Evolutionary conservation across 2,888 invertebrate genomes (phyloP).

Genomic region (Diadegma fenestrale): DNA sequence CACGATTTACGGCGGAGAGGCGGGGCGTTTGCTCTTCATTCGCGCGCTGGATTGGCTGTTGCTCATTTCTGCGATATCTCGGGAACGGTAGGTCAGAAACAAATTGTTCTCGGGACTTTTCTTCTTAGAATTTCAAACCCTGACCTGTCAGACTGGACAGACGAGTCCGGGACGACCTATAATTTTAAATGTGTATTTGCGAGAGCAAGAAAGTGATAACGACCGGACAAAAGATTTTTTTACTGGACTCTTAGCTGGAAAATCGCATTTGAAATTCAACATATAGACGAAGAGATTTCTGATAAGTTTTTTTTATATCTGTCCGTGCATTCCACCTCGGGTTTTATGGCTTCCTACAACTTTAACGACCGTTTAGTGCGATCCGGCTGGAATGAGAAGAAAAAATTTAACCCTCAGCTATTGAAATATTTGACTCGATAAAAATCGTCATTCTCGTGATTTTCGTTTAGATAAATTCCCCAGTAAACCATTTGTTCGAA

Average conservation of each 20-base stretch:
- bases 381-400: conserved; percentile 36
- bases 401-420: background rate
- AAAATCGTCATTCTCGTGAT: conserved; percentile 19
- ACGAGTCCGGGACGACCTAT: background rate
- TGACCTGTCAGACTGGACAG: background rate
- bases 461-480: conserved; percentile 1
- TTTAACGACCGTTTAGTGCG: conserved; percentile 50
- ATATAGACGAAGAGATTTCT: conserved; percentile 44
- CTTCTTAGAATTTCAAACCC: background rate
- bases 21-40: background rate
- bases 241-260: conserved; percentile 18
- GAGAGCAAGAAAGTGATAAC: conserved; percentile 40
- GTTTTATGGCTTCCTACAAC: conserved; percentile 36
- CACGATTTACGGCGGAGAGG: background rate
- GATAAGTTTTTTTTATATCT: conserved; percentile 62
- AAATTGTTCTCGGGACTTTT: background rate
- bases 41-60: background rate
- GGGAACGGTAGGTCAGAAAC: background rate
- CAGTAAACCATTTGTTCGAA: background rate
- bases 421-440: conserved; percentile 23
- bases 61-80: background rate
- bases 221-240: conserved; percentile 49
- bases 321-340: conserved; percentile 19
- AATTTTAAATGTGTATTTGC: background rate
- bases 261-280: conserved; percentile 41